Percentiles rank a stretch among this genome's conserved stretches.
Evolutionary conservation across 2,888 invertebrate genomes (phyloP).

Genomic region (Clostera curtula): DNA sequence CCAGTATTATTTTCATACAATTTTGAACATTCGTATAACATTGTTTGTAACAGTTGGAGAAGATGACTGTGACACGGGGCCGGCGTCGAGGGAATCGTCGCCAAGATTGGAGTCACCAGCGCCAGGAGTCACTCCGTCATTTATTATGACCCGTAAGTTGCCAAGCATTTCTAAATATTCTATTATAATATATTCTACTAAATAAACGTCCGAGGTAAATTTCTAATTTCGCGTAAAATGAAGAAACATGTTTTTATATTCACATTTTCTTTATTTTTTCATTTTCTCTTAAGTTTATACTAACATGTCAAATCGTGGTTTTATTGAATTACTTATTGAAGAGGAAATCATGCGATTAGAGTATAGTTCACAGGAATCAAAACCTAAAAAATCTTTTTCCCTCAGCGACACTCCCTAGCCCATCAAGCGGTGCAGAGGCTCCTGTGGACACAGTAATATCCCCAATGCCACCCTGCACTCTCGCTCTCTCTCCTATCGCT

Average conservation of each 20-base stretch:
- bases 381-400: too few relatives aligned
- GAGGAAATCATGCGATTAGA: too few relatives aligned
- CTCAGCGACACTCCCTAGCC: conserved; percentile 56
- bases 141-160: conserved; percentile 60
- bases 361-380: too few relatives aligned
- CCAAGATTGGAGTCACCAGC: conserved; percentile 80
- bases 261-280: neutral
- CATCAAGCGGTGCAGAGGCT: conserved; percentile 55
- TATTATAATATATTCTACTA: too few relatives aligned
- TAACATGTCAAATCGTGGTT: too few relatives aligned
- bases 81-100: conserved; percentile 81
- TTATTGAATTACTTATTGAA: too few relatives aligned
- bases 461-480: conserved; percentile 29
- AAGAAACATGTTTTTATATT: too few relatives aligned
- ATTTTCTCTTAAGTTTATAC: too few relatives aligned
- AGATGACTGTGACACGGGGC: conserved; percentile 77
- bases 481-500: conserved; percentile 46
- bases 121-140: conserved; percentile 68
- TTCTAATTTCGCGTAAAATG: too few relatives aligned
- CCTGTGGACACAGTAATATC: conserved; percentile 37
- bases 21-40: neutral
- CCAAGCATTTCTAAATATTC: too few relatives aligned
- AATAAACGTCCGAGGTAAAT: too few relatives aligned
- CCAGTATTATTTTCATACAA: too few relatives aligned
- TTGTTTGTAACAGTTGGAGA: conserved; percentile 61